phyloP scores from a whole-genome alignment of 2,113 vertebrate species.

The Bombycilla garrulus region DNA sequence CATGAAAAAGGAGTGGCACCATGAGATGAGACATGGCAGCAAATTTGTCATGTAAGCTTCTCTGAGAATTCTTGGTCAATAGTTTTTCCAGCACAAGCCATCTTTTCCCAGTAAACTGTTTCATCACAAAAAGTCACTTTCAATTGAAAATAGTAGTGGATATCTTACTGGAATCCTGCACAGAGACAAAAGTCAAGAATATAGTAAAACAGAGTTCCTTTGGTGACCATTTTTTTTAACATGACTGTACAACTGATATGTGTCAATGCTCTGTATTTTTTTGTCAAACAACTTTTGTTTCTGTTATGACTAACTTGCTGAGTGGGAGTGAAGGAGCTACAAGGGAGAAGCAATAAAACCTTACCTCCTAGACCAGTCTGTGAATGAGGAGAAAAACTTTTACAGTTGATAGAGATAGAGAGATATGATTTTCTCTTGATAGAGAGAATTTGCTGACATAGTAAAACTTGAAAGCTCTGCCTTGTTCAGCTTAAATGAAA shows the following conservation, averaged over 20 bases:
- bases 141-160: neutral
- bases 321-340: neutral
- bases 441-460: neutral
- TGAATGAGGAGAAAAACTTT: neutral
- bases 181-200: neutral
- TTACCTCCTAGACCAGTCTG: neutral
- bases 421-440: neutral
- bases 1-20: neutral
- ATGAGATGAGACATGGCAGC: neutral
- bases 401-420: too few relatives aligned
- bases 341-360: neutral
- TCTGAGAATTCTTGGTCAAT: neutral
- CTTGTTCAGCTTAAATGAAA: neutral
- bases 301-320: neutral
- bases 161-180: neutral
- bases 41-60: neutral
- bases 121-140: neutral
- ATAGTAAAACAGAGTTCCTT: neutral
- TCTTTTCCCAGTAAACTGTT: neutral
- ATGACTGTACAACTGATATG: neutral
- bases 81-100: neutral
- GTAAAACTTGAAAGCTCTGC: neutral
- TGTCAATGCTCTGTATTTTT: neutral
- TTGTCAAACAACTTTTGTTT: neutral
- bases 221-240: neutral